phyloP scores from a whole-genome alignment of 2,888 invertebrate species.

The Mimachlamys varia region DNA sequence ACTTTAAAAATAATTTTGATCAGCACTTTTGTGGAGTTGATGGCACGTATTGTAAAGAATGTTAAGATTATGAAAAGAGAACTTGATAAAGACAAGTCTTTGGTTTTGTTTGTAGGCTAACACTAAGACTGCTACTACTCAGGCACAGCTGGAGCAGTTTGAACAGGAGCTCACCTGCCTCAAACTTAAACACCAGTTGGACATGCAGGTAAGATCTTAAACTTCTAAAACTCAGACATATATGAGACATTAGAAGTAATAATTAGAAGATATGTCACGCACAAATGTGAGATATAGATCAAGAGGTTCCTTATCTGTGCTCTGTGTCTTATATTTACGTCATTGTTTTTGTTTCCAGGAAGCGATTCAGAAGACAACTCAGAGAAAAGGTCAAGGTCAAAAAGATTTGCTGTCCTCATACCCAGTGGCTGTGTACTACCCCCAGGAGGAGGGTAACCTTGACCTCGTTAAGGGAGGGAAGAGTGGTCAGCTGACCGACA shows the following conservation, averaged over 20 bases:
- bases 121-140: conserved; percentile 68
- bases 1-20: too few relatives aligned
- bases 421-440: conserved; percentile 40
- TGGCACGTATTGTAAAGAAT: neutral
- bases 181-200: conserved; percentile 77
- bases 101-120: conserved; percentile 62
- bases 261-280: too few relatives aligned
- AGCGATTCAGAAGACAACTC: conserved; percentile 43
- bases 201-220: conserved; percentile 71
- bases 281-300: too few relatives aligned
- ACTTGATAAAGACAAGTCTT: neutral
- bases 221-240: neutral
- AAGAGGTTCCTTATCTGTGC: too few relatives aligned
- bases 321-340: too few relatives aligned
- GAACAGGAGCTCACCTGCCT: conserved; percentile 76
- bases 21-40: too few relatives aligned
- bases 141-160: conserved; percentile 73
- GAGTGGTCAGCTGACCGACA: neutral
- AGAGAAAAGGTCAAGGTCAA: conserved; percentile 38
- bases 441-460: conserved; percentile 37
- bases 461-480: neutral
- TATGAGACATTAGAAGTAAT: neutral
- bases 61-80: neutral
- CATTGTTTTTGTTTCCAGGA: conserved; percentile 36
- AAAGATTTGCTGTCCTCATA: conserved; percentile 18